Evolutionary conservation across 2,888 invertebrate genomes (phyloP).

Genomic region (Andricus curvator): DNA sequence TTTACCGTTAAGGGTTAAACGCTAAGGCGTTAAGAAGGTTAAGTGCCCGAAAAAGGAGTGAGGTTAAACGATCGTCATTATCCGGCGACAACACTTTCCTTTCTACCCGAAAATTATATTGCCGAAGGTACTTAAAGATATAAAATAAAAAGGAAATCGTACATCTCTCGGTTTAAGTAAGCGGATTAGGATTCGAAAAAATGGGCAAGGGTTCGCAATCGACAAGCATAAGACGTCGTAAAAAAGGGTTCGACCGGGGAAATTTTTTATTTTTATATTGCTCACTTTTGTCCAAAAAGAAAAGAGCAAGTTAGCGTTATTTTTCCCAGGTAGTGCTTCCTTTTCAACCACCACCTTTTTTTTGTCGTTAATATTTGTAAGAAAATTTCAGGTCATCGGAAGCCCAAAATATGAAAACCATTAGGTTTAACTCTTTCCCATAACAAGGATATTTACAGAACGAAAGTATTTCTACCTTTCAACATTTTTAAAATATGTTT

Average conservation of each 20-base stretch:
- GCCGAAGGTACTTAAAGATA: constrained; percentile 26
- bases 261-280: constrained; percentile 27
- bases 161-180: neutral
- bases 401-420: neutral
- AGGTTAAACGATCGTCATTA: constrained; percentile 13
- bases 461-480: neutral
- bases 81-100: constrained; percentile 14
- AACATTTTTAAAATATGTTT: neutral
- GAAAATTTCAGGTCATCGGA: neutral
- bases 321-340: constrained; percentile 17
- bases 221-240: neutral
- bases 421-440: neutral
- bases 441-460: neutral
- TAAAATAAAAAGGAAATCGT: constrained; percentile 32
- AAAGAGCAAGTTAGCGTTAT: constrained; percentile 40
- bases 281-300: constrained; percentile 29
- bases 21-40: neutral
- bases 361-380: neutral
- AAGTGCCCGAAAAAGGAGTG: constrained; percentile 8
- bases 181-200: constrained; percentile 19
- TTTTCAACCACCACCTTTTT: neutral
- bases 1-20: constrained; percentile 23
- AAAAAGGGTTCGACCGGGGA: constrained; percentile 1
- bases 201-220: constrained; percentile 8
- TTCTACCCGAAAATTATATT: constrained; percentile 31